Evolutionary conservation across 2,797 vertebrate genomes (phyloP).

Genomic region (Echiichthys vipera): DNA sequence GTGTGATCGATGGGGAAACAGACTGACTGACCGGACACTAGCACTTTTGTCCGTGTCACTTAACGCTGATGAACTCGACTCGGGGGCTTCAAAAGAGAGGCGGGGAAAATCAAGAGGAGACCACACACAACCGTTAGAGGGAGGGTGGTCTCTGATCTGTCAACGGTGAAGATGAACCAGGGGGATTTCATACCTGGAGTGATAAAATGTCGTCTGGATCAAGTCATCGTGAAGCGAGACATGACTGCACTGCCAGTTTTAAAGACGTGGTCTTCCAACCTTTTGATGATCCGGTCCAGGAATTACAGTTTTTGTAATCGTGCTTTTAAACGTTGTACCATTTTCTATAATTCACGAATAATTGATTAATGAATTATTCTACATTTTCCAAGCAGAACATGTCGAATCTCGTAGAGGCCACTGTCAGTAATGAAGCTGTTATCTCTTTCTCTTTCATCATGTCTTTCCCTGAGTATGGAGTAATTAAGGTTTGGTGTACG

Average conservation of each 20-base stretch:
- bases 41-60: constrained; percentile 71
- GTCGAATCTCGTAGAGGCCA: background rate
- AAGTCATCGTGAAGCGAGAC: constrained; percentile 8
- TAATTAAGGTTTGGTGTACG: background rate
- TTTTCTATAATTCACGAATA: no score
- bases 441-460: background rate
- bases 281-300: background rate
- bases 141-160: constrained; percentile 55
- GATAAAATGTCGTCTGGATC: constrained; percentile 41
- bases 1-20: constrained; percentile 72
- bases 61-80: constrained; percentile 64
- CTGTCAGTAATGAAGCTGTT: background rate
- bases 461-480: background rate
- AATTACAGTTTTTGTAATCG: background rate
- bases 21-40: constrained; percentile 70
- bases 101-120: constrained; percentile 26
- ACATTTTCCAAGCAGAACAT: background rate
- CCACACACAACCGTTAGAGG: constrained; percentile 47
- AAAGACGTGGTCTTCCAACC: background rate
- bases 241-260: background rate
- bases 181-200: constrained; percentile 53
- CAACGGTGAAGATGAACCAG: constrained; percentile 43
- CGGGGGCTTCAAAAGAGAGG: constrained; percentile 30
- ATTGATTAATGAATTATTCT: background rate
- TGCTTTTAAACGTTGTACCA: background rate